Conservation (phyloP, 1,140 invertebrate species). For the Ericerus pela region DNA sequence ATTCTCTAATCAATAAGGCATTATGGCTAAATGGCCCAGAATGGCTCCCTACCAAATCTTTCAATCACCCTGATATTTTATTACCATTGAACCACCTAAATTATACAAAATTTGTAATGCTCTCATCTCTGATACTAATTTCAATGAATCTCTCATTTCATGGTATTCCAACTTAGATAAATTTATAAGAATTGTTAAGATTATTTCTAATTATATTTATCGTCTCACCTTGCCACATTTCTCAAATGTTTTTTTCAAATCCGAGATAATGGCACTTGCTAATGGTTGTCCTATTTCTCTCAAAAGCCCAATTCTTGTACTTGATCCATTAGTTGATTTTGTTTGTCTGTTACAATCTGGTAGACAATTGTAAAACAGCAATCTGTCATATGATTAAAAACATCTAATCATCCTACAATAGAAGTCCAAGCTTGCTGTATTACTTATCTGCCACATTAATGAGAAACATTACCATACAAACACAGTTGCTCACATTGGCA, state of each 20-base stretch:
- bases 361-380: conserved; percentile 6
- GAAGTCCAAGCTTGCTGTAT: conserved; percentile 25
- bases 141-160: no score
- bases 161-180: neutral
- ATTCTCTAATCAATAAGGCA: neutral
- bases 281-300: neutral
- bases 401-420: conserved; percentile 31
- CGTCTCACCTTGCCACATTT: no score
- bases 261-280: neutral
- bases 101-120: no score
- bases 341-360: conserved; percentile 16
- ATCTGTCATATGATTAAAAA: conserved; percentile 23
- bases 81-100: neutral
- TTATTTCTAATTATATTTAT: no score
- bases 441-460: conserved; percentile 29
- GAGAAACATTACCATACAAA: no score
- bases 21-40: neutral
- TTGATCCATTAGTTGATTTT: conserved; percentile 19
- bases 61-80: neutral
- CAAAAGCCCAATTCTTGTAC: neutral
- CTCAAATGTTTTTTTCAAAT: neutral
- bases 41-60: neutral
- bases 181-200: neutral
- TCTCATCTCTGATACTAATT: no score
- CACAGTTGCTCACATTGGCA: conserved; percentile 17